Base-by-base conservation (phyloP, 2,797 vertebrate genomes). In the Macropodus opercularis region DNA sequence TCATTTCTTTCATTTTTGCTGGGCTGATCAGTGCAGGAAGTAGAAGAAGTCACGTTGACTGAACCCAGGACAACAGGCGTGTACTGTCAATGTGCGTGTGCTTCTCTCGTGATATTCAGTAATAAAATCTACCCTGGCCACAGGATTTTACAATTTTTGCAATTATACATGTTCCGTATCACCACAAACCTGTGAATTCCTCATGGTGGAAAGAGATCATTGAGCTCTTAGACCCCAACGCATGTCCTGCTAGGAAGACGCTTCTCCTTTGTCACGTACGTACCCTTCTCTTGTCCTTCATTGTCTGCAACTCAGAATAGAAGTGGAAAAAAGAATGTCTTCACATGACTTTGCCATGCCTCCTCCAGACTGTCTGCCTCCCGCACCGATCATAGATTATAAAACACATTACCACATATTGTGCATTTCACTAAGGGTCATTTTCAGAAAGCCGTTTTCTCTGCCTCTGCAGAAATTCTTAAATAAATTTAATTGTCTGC, bases 401-500 rank as follows among this genome's bases (percentile, higher is more conserved):
- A 60, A 75, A 75, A 70, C 68, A 70, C 77, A 71, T 86, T 73
- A 83, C 72, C 57, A 79, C 81, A 79, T 80, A 86, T 85, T 85
- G 83, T 86, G 81, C 77, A 78, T 85, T 70, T 85, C 73, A 71
- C 63, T 52, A 44, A 85, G 84, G 87, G 89, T 91, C 89, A 91
- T 90, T 89, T 89, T 82, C 80, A 81, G 58, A 84, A 84, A 85
- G 81, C 86, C 72, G 72, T 88, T 87, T 79, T 78, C 74, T 79
- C 83, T 82, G 85, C 83, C 83, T 83, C 81, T 88, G 86, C 89
- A 85, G 88, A 91, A 91, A 91, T 91, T 91, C 91, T 92, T 92
- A 89, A 93, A 91, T 93, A 92, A 91, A 92, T 92, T 92, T 93
- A 92, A 93, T 91, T 92, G 92, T 91, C 92, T 93, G 91, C 88